Base-by-base conservation (phyloP, 2,888 invertebrate genomes). In the Stegana nigrithorax region DNA sequence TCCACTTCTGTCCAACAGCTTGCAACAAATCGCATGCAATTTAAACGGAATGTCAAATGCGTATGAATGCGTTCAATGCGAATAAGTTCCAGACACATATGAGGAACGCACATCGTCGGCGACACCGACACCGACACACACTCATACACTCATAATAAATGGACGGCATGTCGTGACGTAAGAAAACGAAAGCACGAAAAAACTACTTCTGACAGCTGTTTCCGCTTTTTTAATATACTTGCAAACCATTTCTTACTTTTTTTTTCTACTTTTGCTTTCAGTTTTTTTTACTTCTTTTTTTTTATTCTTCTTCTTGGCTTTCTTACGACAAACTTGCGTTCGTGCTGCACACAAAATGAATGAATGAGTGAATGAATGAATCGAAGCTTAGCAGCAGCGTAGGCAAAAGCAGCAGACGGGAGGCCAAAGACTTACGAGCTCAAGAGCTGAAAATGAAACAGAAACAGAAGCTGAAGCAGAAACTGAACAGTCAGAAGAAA, bases 161-260 rank as follows among this genome's bases (percentile, higher is more conserved):
- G 75, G 71, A 71, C 63, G 75, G 51, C 67, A 67, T 70, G 76
- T 69, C 72, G 62, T 77, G 78, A 69, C 62, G 64, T 62, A 32
- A 39, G 44, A 53, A 55, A 59, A 55, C 51, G 56, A 59, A 59
- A 59, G 7, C n/a, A 42, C 45, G 29, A 63, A 67, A 66, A 64
- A 69, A 59, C 66, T 69, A 70, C 71, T 66, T 26, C 53, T 80
- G 75, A 75, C 75, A 75, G 78, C 75, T 75, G 75, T 71, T 75
- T 75, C 75, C 75, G 80, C 73, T 78, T 80, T 55, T 78, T 75
- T 80, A 75, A 79, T 75, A 75, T 72, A 73, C 67, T 75, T 78
- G 23, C 23, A 12, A 29, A 19, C 4, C 4, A 53, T 53, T 29
- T 55, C 23, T 45, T 4, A 23, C n/a, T n/a, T n/a, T 47, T 47